A percentile compares a stretch with the other conserved stretches of the same genome.
Evolutionary conservation across 2,113 vertebrate genomes (phyloP).

Genomic region (Notiomystis cincta): DNA sequence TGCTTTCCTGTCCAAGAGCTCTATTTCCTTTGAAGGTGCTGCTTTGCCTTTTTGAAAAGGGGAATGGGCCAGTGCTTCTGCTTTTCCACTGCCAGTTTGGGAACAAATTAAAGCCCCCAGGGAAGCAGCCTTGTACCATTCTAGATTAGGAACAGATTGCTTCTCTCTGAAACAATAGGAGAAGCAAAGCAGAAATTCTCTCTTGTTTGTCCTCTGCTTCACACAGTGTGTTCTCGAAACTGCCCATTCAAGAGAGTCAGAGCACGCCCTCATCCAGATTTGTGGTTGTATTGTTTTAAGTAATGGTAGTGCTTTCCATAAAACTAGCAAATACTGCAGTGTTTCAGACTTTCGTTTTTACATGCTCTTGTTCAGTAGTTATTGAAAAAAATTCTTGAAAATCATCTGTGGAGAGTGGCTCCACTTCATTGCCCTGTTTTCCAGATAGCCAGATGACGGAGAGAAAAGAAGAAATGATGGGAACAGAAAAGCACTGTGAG

Average conservation of each 20-base stretch:
- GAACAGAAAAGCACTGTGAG: conserved; percentile 58
- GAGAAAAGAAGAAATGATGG: conserved; percentile 66
- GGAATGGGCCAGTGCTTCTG: not conserved
- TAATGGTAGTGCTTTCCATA: not conserved
- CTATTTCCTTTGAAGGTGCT: not conserved
- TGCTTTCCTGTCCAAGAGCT: not conserved
- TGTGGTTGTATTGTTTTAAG: not conserved
- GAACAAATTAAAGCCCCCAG: not conserved
- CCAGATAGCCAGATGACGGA: conserved; percentile 64
- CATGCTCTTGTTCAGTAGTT: not conserved
- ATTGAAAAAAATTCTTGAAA: not conserved
- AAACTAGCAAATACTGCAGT: not conserved
- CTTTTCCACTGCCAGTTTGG: not conserved
- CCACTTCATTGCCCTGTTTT: conserved; percentile 64
- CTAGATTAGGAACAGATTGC: not conserved
- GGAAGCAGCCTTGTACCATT: not conserved
- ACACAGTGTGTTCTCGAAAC: not conserved
- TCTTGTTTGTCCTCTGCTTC: not conserved
- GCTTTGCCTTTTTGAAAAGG: not conserved
- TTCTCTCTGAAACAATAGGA: not conserved
- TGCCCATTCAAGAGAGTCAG: fast-evolving
- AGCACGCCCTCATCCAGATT: not conserved
- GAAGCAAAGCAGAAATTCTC: not conserved
- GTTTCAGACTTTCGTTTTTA: not conserved
- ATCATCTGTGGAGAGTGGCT: not conserved